Conservation (phyloP, 2,888 invertebrate species). For the Hoplodrina ambigua region DNA sequence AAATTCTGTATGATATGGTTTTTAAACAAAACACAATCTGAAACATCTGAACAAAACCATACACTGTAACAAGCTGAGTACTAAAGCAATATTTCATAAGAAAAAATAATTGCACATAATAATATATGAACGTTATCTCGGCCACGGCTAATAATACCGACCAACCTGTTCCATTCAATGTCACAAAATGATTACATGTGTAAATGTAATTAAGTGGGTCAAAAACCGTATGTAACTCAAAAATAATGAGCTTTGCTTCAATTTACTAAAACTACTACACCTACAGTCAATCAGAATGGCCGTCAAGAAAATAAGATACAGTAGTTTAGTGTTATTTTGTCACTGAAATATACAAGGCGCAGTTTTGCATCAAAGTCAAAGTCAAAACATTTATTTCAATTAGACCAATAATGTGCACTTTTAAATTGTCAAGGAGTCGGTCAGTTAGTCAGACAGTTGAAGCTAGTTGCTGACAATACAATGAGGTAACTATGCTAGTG, state of each 20-base stretch:
- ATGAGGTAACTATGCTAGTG: too few species aligned
- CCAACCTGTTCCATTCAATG: constrained; percentile 60
- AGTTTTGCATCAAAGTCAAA: too few species aligned
- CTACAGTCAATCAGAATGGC: constrained; percentile 13
- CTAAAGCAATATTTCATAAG: constrained; percentile 56
- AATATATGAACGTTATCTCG: constrained; percentile 58
- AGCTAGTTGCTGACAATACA: too few species aligned
- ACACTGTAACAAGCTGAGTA: constrained; percentile 10
- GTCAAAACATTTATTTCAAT: too few species aligned
- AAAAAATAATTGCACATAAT: constrained; percentile 56
- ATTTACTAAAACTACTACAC: constrained; percentile 32
- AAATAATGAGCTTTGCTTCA: constrained; percentile 41
- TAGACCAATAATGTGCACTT: too few species aligned
- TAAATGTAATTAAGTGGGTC: constrained; percentile 54
- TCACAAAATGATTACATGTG: constrained; percentile 54
- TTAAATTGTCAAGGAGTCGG: too few species aligned
- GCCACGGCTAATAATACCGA: constrained; percentile 57
- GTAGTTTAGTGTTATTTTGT: constrained; percentile 6
- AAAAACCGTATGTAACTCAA: constrained; percentile 41
- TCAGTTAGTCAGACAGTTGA: too few species aligned
- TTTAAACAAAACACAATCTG: not conserved
- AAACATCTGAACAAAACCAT: not conserved
- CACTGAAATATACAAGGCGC: not conserved
- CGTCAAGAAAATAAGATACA: constrained; percentile 13
- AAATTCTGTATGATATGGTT: not conserved